phyloP scores from a whole-genome alignment of 2,888 invertebrate genomes.

The Eumacrocentrus americanus region DNA sequence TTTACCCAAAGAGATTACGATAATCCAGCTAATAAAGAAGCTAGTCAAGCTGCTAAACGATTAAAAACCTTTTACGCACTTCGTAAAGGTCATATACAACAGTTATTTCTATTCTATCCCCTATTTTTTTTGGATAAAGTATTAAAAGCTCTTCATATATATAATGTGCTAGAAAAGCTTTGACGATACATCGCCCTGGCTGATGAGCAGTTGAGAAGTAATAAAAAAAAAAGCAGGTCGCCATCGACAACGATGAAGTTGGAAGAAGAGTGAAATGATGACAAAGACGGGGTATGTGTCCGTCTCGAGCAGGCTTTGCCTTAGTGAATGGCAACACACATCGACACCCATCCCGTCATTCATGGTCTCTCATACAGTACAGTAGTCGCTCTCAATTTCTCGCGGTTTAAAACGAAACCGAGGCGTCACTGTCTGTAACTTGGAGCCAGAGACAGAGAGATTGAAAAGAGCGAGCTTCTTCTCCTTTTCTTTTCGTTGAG shows the following conservation, averaged over 20 bases:
- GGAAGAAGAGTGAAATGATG: neutral
- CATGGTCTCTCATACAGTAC: neutral
- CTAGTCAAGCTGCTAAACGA: conserved; percentile 4
- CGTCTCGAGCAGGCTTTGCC: neutral
- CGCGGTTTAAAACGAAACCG: neutral
- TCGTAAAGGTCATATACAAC: neutral
- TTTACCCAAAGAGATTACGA: neutral
- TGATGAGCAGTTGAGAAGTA: neutral
- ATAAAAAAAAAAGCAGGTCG: neutral
- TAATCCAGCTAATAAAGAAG: conserved; percentile 14
- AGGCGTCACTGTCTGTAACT: neutral
- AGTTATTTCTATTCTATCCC: neutral
- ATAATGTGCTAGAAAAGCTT: neutral
- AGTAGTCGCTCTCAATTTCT: neutral
- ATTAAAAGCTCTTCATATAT: neutral
- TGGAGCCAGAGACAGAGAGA: neutral
- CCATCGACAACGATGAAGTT: neutral
- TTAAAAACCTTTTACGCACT: neutral
- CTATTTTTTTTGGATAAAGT: neutral
- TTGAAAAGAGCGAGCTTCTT: neutral
- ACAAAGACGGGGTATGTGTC: neutral
- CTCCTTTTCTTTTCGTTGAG: too few relatives aligned
- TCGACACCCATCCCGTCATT: neutral
- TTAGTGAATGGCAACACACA: neutral
- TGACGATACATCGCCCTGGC: neutral